These are phyloP conservation scores for Stomorhina lunata DNA, from an alignment of 2,888 invertebrate genomes.

Conservation along the genomic window DNA sequence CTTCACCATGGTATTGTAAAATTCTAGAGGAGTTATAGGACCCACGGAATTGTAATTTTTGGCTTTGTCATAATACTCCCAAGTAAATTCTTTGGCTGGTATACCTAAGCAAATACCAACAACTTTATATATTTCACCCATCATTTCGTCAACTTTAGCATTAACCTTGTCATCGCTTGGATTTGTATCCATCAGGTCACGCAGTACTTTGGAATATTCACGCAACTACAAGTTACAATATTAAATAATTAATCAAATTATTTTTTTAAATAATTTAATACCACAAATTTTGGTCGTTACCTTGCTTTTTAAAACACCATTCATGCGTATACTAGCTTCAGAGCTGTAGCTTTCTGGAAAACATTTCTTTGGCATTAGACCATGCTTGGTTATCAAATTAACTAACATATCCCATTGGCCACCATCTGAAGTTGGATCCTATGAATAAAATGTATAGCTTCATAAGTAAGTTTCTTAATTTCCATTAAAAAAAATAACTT, in stretches of 20 bases:
- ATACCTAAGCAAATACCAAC: conserved; percentile 91
- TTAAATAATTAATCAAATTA: background rate
- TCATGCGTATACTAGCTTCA: conserved; percentile 87
- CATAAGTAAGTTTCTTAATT: too few species aligned
- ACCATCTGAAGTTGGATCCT: conserved; percentile 92
- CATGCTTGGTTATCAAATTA: conserved; percentile 92
- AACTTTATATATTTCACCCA: conserved; percentile 88
- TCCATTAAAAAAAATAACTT: too few species aligned
- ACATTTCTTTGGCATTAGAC: conserved; percentile 92
- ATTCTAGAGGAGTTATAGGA: conserved; percentile 87
- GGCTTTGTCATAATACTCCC: conserved; percentile 91
- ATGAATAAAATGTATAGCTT: conserved; percentile 3
- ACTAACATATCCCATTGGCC: conserved; percentile 97
- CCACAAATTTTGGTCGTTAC: conserved; percentile 77
- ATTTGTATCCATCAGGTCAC: conserved; percentile 83
- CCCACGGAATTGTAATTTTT: conserved; percentile 88
- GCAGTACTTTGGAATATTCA: conserved; percentile 88
- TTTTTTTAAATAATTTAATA: background rate
- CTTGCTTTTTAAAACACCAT: conserved; percentile 90
- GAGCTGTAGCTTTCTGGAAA: conserved; percentile 92
- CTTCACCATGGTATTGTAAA: conserved; percentile 89
- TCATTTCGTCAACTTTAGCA: conserved; percentile 84
- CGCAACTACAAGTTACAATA: conserved; percentile 82
- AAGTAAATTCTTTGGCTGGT: conserved; percentile 89
- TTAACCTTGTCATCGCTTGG: conserved; percentile 84